A percentile compares a stretch with the other conserved stretches of the same genome.
Conservation (phyloP, 2,113 vertebrate genomes). For the Nibea coibor region DNA sequence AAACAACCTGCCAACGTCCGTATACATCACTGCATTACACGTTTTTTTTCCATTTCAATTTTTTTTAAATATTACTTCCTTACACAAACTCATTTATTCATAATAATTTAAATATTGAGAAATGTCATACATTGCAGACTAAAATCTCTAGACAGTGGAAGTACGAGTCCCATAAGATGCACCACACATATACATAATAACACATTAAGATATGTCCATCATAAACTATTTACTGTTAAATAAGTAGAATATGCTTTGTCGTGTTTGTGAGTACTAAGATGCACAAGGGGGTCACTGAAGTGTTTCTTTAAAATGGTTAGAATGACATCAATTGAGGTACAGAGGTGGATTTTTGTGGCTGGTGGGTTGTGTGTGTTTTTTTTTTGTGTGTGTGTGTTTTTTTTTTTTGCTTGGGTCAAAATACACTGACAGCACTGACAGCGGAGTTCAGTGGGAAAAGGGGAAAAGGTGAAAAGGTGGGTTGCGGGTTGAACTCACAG, state of each 20-base stretch:
- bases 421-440: constrained; percentile 67
- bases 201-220: constrained; percentile 73
- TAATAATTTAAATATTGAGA: constrained; percentile 80
- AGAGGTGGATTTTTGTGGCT: constrained; percentile 15
- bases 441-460: constrained; percentile 17
- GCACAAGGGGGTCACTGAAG: constrained; percentile 23
- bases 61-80: constrained; percentile 58
- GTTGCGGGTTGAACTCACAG: constrained; percentile 31
- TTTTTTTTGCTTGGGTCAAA: constrained; percentile 31
- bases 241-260: constrained; percentile 48
- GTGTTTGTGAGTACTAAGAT: constrained; percentile 58
- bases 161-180: constrained; percentile 76
- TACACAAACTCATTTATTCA: constrained; percentile 65
- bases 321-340: constrained; percentile 38
- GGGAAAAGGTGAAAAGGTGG: not conserved
- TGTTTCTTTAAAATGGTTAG: constrained; percentile 17
- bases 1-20: constrained; percentile 59
- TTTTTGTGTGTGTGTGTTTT: not conserved
- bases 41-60: constrained; percentile 21
- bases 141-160: constrained; percentile 79
- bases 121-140: constrained; percentile 70
- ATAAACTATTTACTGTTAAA: constrained; percentile 72
- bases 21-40: constrained; percentile 49
- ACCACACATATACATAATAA: constrained; percentile 80
- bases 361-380: not conserved